Evolutionary conservation across 2,888 invertebrate species (phyloP).

Genomic region (Parnassius smintheus): DNA sequence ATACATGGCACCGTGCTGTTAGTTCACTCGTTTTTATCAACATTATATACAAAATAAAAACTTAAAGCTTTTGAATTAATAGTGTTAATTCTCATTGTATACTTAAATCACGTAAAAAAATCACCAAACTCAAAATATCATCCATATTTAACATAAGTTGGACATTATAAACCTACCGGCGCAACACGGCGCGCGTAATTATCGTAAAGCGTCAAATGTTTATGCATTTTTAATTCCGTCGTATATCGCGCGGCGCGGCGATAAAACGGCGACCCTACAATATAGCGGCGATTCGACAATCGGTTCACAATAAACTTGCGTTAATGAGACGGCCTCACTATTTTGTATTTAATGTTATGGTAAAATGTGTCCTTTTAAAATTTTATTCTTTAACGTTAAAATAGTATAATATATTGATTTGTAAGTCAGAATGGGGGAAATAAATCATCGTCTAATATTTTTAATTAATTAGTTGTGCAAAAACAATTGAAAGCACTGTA

Average conservation of each 20-base stretch:
- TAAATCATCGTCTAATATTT: too few species aligned
- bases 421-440: too few species aligned
- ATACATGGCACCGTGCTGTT: too few species aligned
- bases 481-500: too few species aligned
- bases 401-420: neutral
- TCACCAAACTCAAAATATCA: neutral
- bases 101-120: neutral
- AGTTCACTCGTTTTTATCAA: too few species aligned
- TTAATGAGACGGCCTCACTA: slow-evolving; percentile 55
- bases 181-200: slow-evolving; percentile 69
- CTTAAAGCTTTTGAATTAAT: too few species aligned
- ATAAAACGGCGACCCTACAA: slow-evolving; percentile 54
- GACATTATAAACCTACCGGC: slow-evolving; percentile 65
- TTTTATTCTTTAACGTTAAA: slow-evolving; percentile 13
- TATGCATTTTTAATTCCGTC: slow-evolving; percentile 79
- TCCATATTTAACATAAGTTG: slow-evolving; percentile 44
- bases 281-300: slow-evolving; percentile 61
- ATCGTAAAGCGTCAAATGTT: slow-evolving; percentile 77
- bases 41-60: too few species aligned
- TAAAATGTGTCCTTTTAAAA: slow-evolving; percentile 22
- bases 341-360: slow-evolving; percentile 32
- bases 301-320: slow-evolving; percentile 66
- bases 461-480: too few species aligned
- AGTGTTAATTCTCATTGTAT: too few species aligned
- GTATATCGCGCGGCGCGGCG: slow-evolving; percentile 57